Evolutionary conservation across 2,113 vertebrate species (phyloP).

Genomic region (Xenopus tropicalis): UCB_Xtro_10.0 CM004448.2:140763501-140764000

Average conservation of each 20-base stretch:
- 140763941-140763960: slow-evolving; percentile 3
- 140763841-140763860: background rate
- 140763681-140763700: background rate
- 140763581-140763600: slow-evolving; percentile 25
- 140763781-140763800: slow-evolving; percentile 18
- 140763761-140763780: slow-evolving; percentile 19
- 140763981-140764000: no score
- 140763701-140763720: slow-evolving; percentile 1
- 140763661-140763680: no score
- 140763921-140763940: background rate
- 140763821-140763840: background rate
- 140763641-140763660: no score
- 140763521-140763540: slow-evolving; percentile 30
- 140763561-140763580: slow-evolving; percentile 13
- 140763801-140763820: background rate
- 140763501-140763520: slow-evolving; percentile 29
- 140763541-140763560: slow-evolving; percentile 1
- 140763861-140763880: background rate
- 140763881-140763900: slow-evolving; percentile 1
- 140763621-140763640: no score
- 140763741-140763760: background rate
- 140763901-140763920: background rate
- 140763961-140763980: background rate
- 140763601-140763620: background rate
- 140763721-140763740: background rate